Evolutionary conservation across 2,888 invertebrate genomes (phyloP), one percentile per base, ranked within the genome.

Genomic region (Stratiomys singularior): DNA sequence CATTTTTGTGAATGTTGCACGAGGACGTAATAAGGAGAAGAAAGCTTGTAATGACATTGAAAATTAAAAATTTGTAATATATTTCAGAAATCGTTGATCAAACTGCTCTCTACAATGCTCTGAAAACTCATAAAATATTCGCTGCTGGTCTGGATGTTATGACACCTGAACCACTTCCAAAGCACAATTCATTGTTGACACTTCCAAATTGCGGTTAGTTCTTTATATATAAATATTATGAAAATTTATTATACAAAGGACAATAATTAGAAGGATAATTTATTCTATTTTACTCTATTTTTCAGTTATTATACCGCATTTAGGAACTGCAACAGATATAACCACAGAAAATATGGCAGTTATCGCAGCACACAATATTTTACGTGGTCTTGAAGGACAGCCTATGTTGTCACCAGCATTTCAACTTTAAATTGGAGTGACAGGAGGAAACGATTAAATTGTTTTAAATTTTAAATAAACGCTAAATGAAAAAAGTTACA

Each of bases 101-200:
- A 84, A 90, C 93, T 0, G 96, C 93, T 74, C 87, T 98, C 18
- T 90, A 93, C 76, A 89, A 91, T 63, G 97, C 97, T 0, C 87
- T 98, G 72, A 91, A 91, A 82, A 89, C 88, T 44, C 90, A 91
- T 0, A 89, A 90, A 80, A 97, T 98, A 77, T 93, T 92, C 83
- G 94, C 94, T 0, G 98, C 98, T 1, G 98, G 97, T 0, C 88
- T 98, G 0, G 98, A 98, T 85, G 98, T 98, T 1, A 96, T 94
- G 83, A 92, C 92, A 0, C 97, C 98, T 0, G 98, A 98, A 85
- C 98, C 98, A 0, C 85, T 98, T 69, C 95, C 97, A 0, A 87
- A 90, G 0, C 91, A 93, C 85, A 92, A 96, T 86, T 93, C 93
- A 58, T 88, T 98, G 0, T 84, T 95, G 0, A 90, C 89, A 52